These are phyloP conservation scores for Temnothorax curvispinosus DNA, from an alignment of 1,140 invertebrate species.

Conservation along the genomic window DNA sequence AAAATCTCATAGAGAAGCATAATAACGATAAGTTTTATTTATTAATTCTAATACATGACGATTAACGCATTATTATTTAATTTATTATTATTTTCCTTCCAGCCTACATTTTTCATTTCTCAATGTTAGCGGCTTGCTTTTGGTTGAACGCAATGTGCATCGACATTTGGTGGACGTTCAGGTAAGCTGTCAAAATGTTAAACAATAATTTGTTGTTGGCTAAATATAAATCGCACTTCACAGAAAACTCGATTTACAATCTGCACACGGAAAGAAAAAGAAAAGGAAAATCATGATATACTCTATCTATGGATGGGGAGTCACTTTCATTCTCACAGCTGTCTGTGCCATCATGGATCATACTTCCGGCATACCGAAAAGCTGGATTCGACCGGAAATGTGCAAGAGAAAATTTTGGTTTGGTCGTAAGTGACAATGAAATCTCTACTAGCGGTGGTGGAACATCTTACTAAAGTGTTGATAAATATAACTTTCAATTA, in stretches of 20 bases:
- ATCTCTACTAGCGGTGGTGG: not conserved
- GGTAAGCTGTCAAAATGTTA: slow-evolving; percentile 85
- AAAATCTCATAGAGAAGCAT: not conserved
- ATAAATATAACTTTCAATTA: not conserved
- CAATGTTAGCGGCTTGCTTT: slow-evolving; percentile 93
- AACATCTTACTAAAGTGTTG: not conserved
- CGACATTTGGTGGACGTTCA: slow-evolving; percentile 95
- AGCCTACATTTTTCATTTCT: slow-evolving; percentile 93
- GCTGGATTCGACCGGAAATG: slow-evolving; percentile 85
- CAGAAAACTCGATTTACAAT: slow-evolving; percentile 83
- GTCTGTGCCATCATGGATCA: slow-evolving; percentile 87
- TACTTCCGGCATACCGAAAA: slow-evolving; percentile 85
- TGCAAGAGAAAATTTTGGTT: slow-evolving; percentile 88
- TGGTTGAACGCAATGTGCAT: slow-evolving; percentile 97
- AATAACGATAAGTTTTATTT: not conserved
- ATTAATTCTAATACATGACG: not conserved
- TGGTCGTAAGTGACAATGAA: slow-evolving; percentile 83
- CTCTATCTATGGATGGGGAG: slow-evolving; percentile 90
- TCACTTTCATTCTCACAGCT: slow-evolving; percentile 86
- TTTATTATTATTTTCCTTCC: slow-evolving; percentile 76
- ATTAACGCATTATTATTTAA: slow-evolving; percentile 9
- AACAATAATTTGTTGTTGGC: no score
- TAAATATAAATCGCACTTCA: slow-evolving; percentile 64
- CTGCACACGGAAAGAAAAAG: slow-evolving; percentile 81
- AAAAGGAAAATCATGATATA: slow-evolving; percentile 88